A percentile compares a stretch with the other conserved stretches of the same genome.
These are phyloP conservation scores for Thermophis baileyi DNA, from an alignment of 2,113 vertebrate species.

Conservation along the genomic window DNA sequence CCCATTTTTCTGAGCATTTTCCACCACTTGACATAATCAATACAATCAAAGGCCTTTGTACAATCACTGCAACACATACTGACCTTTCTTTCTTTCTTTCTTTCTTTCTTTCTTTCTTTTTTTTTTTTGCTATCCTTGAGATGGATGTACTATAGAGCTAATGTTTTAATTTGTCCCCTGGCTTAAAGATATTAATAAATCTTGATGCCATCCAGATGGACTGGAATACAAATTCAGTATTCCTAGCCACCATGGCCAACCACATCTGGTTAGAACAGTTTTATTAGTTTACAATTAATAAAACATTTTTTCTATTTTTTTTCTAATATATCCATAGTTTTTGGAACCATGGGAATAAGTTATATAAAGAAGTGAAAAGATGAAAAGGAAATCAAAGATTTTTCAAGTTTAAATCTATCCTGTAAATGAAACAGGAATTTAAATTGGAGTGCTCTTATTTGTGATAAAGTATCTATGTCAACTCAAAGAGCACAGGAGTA, in stretches of 20 bases:
- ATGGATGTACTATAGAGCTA: neutral
- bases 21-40: neutral
- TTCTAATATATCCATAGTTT: neutral
- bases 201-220: neutral
- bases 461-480: neutral
- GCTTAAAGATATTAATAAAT: neutral
- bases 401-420: neutral
- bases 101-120: no score
- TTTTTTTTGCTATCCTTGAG: neutral
- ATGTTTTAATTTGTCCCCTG: neutral
- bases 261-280: neutral
- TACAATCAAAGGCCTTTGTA: neutral
- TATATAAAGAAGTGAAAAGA: neutral
- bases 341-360: neutral
- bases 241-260: neutral
- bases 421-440: neutral
- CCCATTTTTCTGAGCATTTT: neutral
- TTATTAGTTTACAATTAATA: neutral
- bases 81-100: no score
- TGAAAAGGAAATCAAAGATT: neutral
- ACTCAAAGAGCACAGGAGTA: conserved; percentile 19
- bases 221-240: neutral
- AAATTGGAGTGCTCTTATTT: neutral
- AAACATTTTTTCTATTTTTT: neutral
- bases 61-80: neutral